These are phyloP conservation scores for Hippocampus comes DNA, from an alignment of 2,113 vertebrate species.

Conservation along the genomic window DNA sequence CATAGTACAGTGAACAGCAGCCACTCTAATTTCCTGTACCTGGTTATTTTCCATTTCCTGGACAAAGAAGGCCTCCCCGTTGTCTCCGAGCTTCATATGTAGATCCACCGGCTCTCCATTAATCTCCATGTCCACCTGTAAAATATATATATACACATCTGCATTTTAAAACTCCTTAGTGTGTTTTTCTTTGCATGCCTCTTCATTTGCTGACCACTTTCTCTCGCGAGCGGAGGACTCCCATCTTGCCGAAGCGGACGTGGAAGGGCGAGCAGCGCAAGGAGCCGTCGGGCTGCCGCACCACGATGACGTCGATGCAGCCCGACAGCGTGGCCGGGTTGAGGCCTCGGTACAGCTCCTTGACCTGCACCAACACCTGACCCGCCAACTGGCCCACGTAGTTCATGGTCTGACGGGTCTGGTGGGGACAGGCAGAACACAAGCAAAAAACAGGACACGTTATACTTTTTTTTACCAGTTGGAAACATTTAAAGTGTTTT, in stretches of 20 bases:
- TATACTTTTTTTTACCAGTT: background rate
- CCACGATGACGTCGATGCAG: conserved; percentile 93
- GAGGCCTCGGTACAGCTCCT: conserved; percentile 92
- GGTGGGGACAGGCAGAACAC: background rate
- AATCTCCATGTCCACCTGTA: conserved; percentile 89
- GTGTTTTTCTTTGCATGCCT: background rate
- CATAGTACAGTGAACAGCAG: too few relatives aligned
- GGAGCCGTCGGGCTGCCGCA: conserved; percentile 86
- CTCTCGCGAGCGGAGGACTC: conserved; percentile 89
- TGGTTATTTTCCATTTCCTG: conserved; percentile 83
- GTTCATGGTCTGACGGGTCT: conserved; percentile 89
- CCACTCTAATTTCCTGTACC: conserved; percentile 59
- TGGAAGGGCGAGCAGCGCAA: conserved; percentile 97
- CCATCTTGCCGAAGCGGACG: conserved; percentile 95
- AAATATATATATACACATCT: background rate
- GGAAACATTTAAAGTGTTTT: background rate
- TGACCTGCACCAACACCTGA: conserved; percentile 96
- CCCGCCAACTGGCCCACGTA: conserved; percentile 95
- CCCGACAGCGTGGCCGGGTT: conserved; percentile 92
- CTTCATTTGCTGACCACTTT: conserved; percentile 78
- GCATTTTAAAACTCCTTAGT: too few relatives aligned
- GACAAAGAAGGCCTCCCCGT: conserved; percentile 95
- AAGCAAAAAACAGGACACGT: background rate
- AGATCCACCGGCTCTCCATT: conserved; percentile 81
- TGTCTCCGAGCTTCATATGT: conserved; percentile 96